A percentile compares a stretch with the other conserved stretches of the same genome.
Conservation (phyloP, 2,113 vertebrate genomes). For the Pterocles orientalis region DNA sequence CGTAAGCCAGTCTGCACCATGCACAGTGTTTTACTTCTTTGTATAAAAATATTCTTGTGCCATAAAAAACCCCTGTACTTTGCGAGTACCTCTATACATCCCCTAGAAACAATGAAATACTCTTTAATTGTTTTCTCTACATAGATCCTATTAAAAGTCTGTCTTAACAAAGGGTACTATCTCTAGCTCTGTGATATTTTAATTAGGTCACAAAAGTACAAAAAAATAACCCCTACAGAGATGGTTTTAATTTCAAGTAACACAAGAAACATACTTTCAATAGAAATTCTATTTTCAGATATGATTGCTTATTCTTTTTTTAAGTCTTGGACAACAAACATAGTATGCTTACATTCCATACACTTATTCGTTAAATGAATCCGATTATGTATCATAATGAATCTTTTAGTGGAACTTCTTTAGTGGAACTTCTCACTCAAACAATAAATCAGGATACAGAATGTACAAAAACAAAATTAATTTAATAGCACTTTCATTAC, state of each 20-base stretch:
- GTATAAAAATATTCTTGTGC: not conserved
- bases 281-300: not conserved
- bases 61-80: too few species aligned
- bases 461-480: not conserved
- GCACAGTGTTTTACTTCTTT: not conserved
- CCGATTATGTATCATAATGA: not conserved
- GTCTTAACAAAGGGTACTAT: not conserved
- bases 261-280: not conserved
- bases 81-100: not conserved
- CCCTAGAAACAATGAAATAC: not conserved
- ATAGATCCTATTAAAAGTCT: not conserved
- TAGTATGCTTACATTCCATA: not conserved
- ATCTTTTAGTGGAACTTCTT: not conserved
- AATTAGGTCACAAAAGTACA: slow-evolving; percentile 30
- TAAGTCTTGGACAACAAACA: not conserved
- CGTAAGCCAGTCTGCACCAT: not conserved
- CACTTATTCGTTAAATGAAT: not conserved
- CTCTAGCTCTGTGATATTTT: not conserved
- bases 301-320: not conserved
- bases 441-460: not conserved
- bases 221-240: not conserved
- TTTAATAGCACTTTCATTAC: not conserved
- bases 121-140: not conserved
- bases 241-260: not conserved
- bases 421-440: not conserved